Conservation (phyloP, 92 coral and sea anemone species). For the Isaurus tuberculatus region DNA sequence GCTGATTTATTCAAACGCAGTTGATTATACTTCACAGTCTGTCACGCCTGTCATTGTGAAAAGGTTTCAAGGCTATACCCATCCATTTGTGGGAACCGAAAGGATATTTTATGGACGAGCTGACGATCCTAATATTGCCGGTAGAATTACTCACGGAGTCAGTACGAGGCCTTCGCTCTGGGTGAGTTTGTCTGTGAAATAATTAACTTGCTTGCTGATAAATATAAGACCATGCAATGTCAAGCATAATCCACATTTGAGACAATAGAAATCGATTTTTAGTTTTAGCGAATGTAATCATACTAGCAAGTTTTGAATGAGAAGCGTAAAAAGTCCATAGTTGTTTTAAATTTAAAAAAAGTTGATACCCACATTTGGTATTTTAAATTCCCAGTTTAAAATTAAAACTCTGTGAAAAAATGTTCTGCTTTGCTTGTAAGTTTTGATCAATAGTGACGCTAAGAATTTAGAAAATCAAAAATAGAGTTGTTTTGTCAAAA, state of each 20-base stretch:
- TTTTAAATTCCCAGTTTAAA: neutral
- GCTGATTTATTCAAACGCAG: neutral
- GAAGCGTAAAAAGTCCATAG: neutral
- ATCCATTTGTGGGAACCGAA: conserved; percentile 77
- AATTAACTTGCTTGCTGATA: too few species aligned
- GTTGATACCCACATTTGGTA: too few species aligned
- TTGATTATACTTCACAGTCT: conserved; percentile 53
- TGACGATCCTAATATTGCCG: conserved; percentile 87
- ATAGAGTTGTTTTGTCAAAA: too few species aligned
- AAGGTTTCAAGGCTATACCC: conserved; percentile 85
- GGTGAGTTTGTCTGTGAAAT: conserved; percentile 68
- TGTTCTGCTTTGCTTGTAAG: too few species aligned
- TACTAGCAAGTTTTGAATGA: too few species aligned
- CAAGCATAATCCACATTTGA: too few species aligned
- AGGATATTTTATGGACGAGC: conserved; percentile 97
- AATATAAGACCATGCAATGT: too few species aligned
- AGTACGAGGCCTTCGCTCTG: conserved; percentile 93
- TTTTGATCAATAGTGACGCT: too few species aligned
- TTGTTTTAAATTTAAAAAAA: conserved; percentile 25
- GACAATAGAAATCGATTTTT: too few species aligned
- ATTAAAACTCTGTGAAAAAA: too few species aligned
- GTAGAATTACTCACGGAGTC: conserved; percentile 83
- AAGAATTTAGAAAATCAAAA: too few species aligned
- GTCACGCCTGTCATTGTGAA: conserved; percentile 72
- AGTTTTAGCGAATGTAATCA: too few species aligned